phyloP scores from a whole-genome alignment of 2,888 invertebrate genomes.

The Lycia hirtaria region DNA sequence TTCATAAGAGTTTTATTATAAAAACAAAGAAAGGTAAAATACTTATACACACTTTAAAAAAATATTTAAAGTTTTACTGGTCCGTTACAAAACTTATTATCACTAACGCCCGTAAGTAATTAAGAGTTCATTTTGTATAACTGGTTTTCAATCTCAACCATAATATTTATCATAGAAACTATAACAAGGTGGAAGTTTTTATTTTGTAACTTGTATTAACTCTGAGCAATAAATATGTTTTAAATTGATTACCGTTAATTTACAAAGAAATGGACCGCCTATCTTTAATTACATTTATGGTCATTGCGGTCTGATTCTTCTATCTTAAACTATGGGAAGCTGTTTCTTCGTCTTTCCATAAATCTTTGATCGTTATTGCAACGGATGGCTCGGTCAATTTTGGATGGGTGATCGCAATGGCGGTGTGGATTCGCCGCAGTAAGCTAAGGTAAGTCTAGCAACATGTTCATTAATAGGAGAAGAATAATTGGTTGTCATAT shows the following conservation, averaged over 20 bases:
- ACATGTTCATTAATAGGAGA: too few species aligned
- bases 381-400: too few species aligned
- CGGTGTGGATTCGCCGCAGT: too few species aligned
- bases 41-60: not conserved
- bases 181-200: constrained; percentile 66
- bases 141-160: constrained; percentile 61
- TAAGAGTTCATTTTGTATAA: constrained; percentile 51
- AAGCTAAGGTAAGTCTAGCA: too few species aligned
- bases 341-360: not conserved
- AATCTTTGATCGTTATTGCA: too few species aligned
- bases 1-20: too few species aligned
- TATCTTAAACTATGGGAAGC: constrained; percentile 1
- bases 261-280: constrained; percentile 70
- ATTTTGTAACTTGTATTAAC: constrained; percentile 58
- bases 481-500: too few species aligned
- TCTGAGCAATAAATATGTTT: constrained; percentile 70
- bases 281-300: constrained; percentile 74
- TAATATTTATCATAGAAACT: constrained; percentile 69
- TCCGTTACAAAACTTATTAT: constrained; percentile 34
- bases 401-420: too few species aligned
- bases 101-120: constrained; percentile 47
- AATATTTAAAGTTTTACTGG: not conserved
- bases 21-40: not conserved
- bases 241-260: constrained; percentile 76
- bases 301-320: constrained; percentile 54